Base-by-base conservation (phyloP, 2,797 vertebrate species). In the Sebastes diploproa region DNA sequence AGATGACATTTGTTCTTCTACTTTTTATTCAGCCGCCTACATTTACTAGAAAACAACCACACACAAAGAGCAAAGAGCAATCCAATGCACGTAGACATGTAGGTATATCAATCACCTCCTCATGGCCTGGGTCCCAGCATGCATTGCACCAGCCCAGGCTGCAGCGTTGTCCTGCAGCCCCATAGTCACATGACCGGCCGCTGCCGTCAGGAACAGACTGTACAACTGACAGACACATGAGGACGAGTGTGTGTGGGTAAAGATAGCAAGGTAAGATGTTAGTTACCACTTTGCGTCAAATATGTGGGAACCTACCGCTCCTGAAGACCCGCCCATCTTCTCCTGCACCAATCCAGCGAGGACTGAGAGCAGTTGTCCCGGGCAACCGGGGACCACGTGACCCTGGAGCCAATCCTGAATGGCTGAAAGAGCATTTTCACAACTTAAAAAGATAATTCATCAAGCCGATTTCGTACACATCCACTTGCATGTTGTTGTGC, bases 251-350 rank as follows among this genome's bases (percentile, higher is more conserved):
- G 22, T 2, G 25, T 8, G 22, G 1, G 25, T 30, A 7, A 55
- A 59, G 11, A 46, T 2, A 4, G 12, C 11, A 38, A 38, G 36
- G 16, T 6, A 3, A 65, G 5, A 20, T 7, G 13, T 29, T 20
- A 3, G 23, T 29, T 12, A 22, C 3, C 7, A 30, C 10, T 46
- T 34, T 2, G 6, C 13, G 29, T 7, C 29, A 54, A 46, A 65
- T 20, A 29, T 38, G 22, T 42, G 13, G 1, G 7, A 11, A 87
- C 91, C 4, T 60, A 94, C 98, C 22, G 96, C 98, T 7, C 98
- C 98, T 0, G 98, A 99, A 6, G 98, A 97, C 42, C 98, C 98
- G 27, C 98, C 98, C 98, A 99, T 99, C 82, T 95, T 96, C 82
- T 98, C 97, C 92, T 98, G 94, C 7, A 99, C 89, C 92, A 99